A percentile compares a stretch with the other conserved stretches of the same genome.
phyloP scores from a whole-genome alignment of 2,888 invertebrate species.

The Seira ritae region DNA sequence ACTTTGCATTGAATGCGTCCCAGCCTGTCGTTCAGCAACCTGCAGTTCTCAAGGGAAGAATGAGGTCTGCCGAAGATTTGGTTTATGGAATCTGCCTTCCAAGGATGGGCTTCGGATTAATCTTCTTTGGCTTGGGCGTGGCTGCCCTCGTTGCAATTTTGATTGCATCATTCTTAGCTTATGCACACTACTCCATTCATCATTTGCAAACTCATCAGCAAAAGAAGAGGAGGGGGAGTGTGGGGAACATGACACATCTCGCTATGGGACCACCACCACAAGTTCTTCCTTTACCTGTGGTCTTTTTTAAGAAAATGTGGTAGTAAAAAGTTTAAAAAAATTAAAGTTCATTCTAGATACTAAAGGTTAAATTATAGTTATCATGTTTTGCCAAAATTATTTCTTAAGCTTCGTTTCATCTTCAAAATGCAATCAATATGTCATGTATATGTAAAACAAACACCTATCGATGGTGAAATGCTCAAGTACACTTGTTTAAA shows the following conservation, averaged over 20 bases:
- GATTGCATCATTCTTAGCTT: conserved; percentile 80
- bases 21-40: conserved; percentile 76
- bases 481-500: too few species aligned
- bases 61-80: conserved; percentile 80
- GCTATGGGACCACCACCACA: conserved; percentile 45
- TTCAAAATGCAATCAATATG: too few species aligned
- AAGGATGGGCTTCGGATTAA: conserved; percentile 90
- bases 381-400: too few species aligned
- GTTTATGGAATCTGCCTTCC: conserved; percentile 95
- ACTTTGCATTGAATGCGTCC: conserved; percentile 88
- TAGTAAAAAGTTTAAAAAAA: conserved; percentile 7
- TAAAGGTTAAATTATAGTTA: too few species aligned
- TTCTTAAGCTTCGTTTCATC: too few species aligned
- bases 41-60: conserved; percentile 66
- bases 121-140: conserved; percentile 91
- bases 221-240: conserved; percentile 3
- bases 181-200: conserved; percentile 69
- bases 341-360: too few species aligned
- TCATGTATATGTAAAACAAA: too few species aligned
- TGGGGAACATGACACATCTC: conserved; percentile 21
- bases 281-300: conserved; percentile 68
- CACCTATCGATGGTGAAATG: too few species aligned
- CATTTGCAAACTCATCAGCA: conserved; percentile 52
- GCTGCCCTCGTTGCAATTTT: conserved; percentile 91
- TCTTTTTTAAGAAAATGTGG: conserved; percentile 71